Evolutionary conservation across 1,140 invertebrate species (phyloP).

Genomic region (Ectropis grisescens): DNA sequence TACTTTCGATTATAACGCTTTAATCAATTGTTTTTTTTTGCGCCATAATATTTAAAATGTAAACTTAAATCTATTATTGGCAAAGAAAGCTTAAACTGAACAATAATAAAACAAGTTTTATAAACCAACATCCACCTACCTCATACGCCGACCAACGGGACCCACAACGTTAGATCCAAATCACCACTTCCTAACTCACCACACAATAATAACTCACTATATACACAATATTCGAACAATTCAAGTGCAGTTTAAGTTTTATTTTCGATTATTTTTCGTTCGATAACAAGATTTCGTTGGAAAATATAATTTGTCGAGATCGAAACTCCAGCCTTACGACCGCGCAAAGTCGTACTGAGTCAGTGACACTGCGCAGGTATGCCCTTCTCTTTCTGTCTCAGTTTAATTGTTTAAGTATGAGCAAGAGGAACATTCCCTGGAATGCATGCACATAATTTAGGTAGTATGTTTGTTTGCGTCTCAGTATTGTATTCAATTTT

Average conservation of each 20-base stretch:
- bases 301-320: constrained; percentile 12
- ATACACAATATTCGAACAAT: no score
- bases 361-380: constrained; percentile 54
- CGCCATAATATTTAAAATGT: no score
- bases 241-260: constrained; percentile 23
- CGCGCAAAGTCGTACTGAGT: constrained; percentile 37
- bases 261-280: constrained; percentile 39
- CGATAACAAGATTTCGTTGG: constrained; percentile 10
- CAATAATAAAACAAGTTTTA: no score
- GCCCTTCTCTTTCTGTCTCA: constrained; percentile 25
- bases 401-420: constrained; percentile 13
- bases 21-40: no score
- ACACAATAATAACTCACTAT: no score
- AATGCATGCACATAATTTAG: constrained; percentile 42
- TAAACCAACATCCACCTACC: no score
- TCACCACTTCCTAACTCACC: no score
- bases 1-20: no score
- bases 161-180: no score
- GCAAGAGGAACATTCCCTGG: constrained; percentile 33
- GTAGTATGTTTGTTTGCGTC: constrained; percentile 23
- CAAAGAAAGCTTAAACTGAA: no score
- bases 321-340: constrained; percentile 13
- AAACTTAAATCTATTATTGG: no score
- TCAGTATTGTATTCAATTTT: constrained; percentile 23
- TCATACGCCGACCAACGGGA: no score